Percentiles rank a stretch among this genome's conserved stretches.
These are phyloP conservation scores for Lepas anatifera DNA, from an alignment of 2,888 invertebrate species.

Conservation along the genomic window DNA sequence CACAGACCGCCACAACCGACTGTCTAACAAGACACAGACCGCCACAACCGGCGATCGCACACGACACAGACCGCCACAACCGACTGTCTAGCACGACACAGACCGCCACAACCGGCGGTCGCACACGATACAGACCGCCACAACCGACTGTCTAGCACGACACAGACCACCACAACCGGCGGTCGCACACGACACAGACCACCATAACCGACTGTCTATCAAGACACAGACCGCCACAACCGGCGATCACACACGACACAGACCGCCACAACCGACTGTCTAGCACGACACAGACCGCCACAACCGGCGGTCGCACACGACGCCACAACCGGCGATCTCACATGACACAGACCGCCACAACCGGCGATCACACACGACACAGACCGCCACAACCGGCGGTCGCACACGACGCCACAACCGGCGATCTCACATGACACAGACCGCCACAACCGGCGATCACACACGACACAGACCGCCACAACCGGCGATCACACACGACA, in stretches of 20 bases:
- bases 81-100: not conserved
- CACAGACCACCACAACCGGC: not conserved
- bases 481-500: too few relatives aligned
- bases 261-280: too few relatives aligned
- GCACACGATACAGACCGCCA: not conserved
- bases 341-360: not conserved
- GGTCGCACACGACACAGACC: not conserved
- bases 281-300: not conserved
- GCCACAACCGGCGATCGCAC: not conserved
- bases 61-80: not conserved
- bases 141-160: not conserved
- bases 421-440: not conserved
- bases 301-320: not conserved
- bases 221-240: too few relatives aligned
- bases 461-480: too few relatives aligned
- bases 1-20: too few relatives aligned
- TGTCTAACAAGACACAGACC: not conserved
- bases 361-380: not conserved
- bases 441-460: not conserved
- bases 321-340: not conserved
- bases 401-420: not conserved
- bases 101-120: not conserved
- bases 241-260: too few relatives aligned
- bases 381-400: not conserved
- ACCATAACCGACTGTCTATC: too few relatives aligned